These are phyloP conservation scores for Bos indicus DNA, from an alignment of 2,113 vertebrate species.

Conservation along the genomic window DNA sequence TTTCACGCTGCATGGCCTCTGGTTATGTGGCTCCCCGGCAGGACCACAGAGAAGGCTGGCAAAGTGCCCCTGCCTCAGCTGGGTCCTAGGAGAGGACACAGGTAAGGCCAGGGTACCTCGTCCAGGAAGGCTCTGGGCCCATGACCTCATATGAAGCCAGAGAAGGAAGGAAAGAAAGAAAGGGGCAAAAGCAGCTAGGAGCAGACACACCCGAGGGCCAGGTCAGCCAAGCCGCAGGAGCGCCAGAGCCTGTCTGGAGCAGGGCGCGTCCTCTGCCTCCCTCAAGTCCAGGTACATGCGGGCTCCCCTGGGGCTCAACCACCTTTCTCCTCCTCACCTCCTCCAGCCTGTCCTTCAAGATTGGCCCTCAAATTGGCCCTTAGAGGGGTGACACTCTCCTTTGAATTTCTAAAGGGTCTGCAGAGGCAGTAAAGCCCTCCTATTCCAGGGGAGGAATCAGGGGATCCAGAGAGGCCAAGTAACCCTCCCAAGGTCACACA, in stretches of 20 bases:
- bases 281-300: neutral
- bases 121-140: neutral
- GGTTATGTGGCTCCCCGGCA: neutral
- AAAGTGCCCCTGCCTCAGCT: neutral
- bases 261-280: neutral
- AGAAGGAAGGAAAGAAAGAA: constrained; percentile 16
- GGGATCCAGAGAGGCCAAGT: neutral
- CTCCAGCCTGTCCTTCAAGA: neutral
- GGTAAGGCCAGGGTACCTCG: neutral
- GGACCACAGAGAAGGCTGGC: neutral
- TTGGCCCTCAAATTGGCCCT: neutral
- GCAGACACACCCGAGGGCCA: neutral
- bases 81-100: neutral
- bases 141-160: neutral
- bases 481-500: neutral
- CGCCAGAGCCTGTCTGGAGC: neutral
- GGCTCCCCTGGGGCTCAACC: neutral
- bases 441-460: neutral
- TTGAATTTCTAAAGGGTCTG: neutral
- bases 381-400: neutral
- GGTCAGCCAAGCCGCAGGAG: neutral
- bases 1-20: neutral
- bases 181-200: neutral
- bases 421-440: neutral
- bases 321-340: neutral